A percentile compares a stretch with the other conserved stretches of the same genome.
Evolutionary conservation across 2,888 invertebrate species (phyloP).

Genomic region (Catocala sponsa): DNA sequence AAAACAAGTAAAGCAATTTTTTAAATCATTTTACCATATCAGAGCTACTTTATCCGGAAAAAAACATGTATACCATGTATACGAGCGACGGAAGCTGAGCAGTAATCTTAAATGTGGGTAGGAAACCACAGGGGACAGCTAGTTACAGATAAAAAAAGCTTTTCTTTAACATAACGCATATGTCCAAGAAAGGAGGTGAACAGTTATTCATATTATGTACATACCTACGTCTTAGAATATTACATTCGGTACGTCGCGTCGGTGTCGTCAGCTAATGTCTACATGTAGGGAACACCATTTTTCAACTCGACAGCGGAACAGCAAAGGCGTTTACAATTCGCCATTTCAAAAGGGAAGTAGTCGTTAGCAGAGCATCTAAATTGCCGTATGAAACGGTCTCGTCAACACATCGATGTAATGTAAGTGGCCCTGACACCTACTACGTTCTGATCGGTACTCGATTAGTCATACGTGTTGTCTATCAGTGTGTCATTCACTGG

Average conservation of each 20-base stretch:
- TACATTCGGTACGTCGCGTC: not conserved
- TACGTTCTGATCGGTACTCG: constrained; percentile 58
- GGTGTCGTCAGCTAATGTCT: constrained; percentile 3
- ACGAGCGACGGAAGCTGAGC: too few relatives aligned
- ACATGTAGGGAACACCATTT: not conserved
- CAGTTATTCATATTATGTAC: constrained; percentile 1
- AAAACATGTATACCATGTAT: too few relatives aligned
- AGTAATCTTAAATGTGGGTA: too few relatives aligned
- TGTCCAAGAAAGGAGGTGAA: constrained; percentile 17
- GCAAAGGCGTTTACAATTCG: constrained; percentile 52
- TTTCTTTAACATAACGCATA: constrained; percentile 36
- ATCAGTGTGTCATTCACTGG: constrained; percentile 50
- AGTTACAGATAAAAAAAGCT: constrained; percentile 29
- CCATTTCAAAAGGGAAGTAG: constrained; percentile 71
- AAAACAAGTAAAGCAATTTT: too few relatives aligned
- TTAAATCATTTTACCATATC: too few relatives aligned
- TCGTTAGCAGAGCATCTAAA: constrained; percentile 70
- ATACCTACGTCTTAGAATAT: not conserved
- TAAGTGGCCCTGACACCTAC: constrained; percentile 62
- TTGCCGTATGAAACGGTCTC: constrained; percentile 63
- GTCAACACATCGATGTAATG: constrained; percentile 59
- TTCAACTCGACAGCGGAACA: constrained; percentile 34
- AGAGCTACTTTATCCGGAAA: too few relatives aligned
- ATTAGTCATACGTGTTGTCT: constrained; percentile 64
- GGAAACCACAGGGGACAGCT: too few relatives aligned